phyloP scores from a whole-genome alignment of 2,888 invertebrate genomes.

The Hydroisotoma schaefferi region DNA sequence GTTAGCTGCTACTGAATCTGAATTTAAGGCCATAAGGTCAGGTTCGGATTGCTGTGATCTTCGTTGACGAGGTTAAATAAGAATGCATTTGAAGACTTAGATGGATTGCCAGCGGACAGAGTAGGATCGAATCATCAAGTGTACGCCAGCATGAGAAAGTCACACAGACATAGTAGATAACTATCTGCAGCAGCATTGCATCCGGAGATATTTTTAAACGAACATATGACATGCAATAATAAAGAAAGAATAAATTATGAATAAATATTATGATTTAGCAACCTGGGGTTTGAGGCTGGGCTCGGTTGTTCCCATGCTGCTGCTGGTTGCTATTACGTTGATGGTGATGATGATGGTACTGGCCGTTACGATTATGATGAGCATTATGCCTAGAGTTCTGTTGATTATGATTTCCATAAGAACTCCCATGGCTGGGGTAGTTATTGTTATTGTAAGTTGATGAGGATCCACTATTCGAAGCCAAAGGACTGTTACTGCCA shows the following conservation, averaged over 20 bases:
- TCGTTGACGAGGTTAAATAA: no score
- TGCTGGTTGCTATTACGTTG: slow-evolving; percentile 7
- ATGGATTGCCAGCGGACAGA: not conserved
- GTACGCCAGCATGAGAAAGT: not conserved
- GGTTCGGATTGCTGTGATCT: not conserved
- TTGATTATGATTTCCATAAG: slow-evolving; percentile 13
- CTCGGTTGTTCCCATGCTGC: slow-evolving; percentile 10
- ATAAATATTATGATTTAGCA: slow-evolving; percentile 16
- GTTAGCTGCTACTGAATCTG: not conserved
- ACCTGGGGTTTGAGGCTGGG: slow-evolving; percentile 47
- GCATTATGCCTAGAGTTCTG: slow-evolving; percentile 14
- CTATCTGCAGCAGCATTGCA: no score
- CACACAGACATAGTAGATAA: not conserved
- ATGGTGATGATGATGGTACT: slow-evolving; percentile 15
- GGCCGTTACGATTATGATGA: slow-evolving; percentile 25
- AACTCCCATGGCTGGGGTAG: not conserved
- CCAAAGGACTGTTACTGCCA: slow-evolving; percentile 20
- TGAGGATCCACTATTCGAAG: not conserved
- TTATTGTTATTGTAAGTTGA: slow-evolving; percentile 3
- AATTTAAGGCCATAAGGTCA: not conserved
- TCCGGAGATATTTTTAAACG: slow-evolving; percentile 8
- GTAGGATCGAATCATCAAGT: not conserved
- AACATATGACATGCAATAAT: slow-evolving; percentile 12
- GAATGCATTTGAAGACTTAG: no score
- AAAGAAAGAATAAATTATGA: slow-evolving; percentile 16